Evolutionary conservation across 2,888 invertebrate species (phyloP).

Genomic region (Busseola fusca): DNA sequence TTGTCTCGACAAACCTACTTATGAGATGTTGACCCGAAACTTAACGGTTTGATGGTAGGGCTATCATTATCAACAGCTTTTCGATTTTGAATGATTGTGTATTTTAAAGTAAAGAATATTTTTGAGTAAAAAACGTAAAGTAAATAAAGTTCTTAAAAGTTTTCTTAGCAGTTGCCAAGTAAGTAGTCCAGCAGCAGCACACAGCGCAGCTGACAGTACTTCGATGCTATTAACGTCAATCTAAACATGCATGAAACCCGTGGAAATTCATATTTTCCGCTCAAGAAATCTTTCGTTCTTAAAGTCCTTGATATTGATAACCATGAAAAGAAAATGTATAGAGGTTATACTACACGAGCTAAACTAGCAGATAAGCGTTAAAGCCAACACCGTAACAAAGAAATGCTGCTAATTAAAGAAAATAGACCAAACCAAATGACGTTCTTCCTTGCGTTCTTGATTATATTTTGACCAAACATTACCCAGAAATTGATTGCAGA

Average conservation of each 20-base stretch:
- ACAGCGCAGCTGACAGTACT: too few relatives aligned
- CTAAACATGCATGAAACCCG: constrained; percentile 16
- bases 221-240: background rate
- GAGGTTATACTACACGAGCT: background rate
- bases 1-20: constrained; percentile 36
- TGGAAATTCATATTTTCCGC: constrained; percentile 1
- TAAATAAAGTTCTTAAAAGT: background rate
- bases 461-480: background rate
- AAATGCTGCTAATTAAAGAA: constrained; percentile 5
- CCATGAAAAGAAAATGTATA: constrained; percentile 20
- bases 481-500: background rate
- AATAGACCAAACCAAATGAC: background rate
- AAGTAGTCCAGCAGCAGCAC: too few relatives aligned
- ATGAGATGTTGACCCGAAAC: constrained; percentile 53
- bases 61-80: constrained; percentile 28
- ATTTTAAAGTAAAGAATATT: background rate
- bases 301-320: constrained; percentile 18
- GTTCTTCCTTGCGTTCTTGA: background rate
- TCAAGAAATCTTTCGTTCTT: background rate
- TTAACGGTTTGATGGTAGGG: constrained; percentile 55
- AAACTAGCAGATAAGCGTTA: constrained; percentile 5
- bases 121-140: background rate
- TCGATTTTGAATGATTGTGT: constrained; percentile 13
- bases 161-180: background rate
- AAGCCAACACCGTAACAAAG: background rate